Percentiles rank a stretch among this genome's conserved stretches.
Evolutionary conservation across 1,140 invertebrate species (phyloP).

Genomic region (Psix sp.): DNA sequence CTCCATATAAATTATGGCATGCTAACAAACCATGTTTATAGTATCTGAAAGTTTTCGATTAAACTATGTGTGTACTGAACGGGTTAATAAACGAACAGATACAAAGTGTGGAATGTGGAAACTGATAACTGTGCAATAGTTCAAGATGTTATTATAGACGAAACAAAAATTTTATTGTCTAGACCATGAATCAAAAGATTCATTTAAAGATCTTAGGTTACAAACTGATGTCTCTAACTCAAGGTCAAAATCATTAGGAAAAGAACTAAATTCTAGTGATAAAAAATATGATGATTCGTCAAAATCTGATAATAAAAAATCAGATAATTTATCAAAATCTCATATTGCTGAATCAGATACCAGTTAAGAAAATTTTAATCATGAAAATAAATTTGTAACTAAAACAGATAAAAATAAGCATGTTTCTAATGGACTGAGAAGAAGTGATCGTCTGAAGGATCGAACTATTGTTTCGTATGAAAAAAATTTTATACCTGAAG

Average conservation of each 20-base stretch:
- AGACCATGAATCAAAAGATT: too few species aligned
- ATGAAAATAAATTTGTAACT: not conserved
- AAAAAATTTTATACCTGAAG: not conserved
- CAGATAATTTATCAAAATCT: too few species aligned
- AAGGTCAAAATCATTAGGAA: too few species aligned
- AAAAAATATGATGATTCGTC: too few species aligned
- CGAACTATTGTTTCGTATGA: constrained; percentile 5
- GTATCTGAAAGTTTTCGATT: not conserved
- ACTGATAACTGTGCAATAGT: constrained; percentile 54
- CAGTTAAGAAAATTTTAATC: not conserved
- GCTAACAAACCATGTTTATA: not conserved
- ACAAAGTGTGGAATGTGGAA: constrained; percentile 66
- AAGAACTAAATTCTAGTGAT: too few species aligned
- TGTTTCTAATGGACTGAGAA: not conserved
- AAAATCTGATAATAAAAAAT: too few species aligned
- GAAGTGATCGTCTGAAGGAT: not conserved
- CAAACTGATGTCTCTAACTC: not conserved
- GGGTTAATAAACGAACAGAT: constrained; percentile 64
- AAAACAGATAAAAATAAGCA: not conserved
- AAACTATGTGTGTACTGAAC: not conserved
- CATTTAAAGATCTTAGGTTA: too few species aligned
- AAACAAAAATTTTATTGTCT: constrained; percentile 30
- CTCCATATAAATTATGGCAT: not conserved
- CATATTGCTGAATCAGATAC: too few species aligned
- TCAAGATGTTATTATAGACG: constrained; percentile 70